Evolutionary conservation across 2,888 invertebrate species (phyloP), one percentile per base, ranked within the genome.

Genomic region (Shargacucullia verbasci): DNA sequence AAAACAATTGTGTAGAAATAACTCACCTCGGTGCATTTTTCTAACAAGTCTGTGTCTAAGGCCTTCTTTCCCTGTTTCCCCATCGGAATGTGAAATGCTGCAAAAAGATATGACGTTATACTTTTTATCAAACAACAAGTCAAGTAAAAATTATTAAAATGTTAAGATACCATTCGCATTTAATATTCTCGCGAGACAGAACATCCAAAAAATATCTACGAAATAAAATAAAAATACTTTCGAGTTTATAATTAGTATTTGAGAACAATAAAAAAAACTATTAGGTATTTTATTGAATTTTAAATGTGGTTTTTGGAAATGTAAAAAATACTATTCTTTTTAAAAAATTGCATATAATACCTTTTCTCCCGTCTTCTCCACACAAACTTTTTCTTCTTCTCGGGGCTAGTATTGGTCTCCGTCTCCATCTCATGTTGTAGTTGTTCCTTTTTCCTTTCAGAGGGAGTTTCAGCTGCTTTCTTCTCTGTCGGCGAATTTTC

Each of bases 11-110:
- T 9, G 6, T 2, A 43, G 14, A 29, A 69, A 43, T n/a, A 40
- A 76, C 80, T 69, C 61, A 93, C 93, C 93, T 90, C 90, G 89
- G 71, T 94, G 92, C 82, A 92, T 92, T 88, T 92, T 94, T 66
- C 91, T 85, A 64, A 89, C 92, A 47, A 93, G 76, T 76, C 93
- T 87, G 70, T 93, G 93, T 45, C 93, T 83, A 10, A 94, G 83
- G 12, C 93, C 93, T 73, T 94, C 93, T 66, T 82, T 90, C 10
- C 89, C 90, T 3, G 87, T 73, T 78, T 91, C 92, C 8, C 73
- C 79, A 34, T 92, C 92, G n/a, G 82, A 74, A 74, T 88, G 88
- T 55, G 87, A 76, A 70, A 78, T 78, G 55, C 90, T 90, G 78
- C 29, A 78, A 83, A 52, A 29, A 59, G 56, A 20, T 37, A 20